Conservation (phyloP, 2,113 vertebrate species). For the Campylomormyrus tamandua region DNA sequence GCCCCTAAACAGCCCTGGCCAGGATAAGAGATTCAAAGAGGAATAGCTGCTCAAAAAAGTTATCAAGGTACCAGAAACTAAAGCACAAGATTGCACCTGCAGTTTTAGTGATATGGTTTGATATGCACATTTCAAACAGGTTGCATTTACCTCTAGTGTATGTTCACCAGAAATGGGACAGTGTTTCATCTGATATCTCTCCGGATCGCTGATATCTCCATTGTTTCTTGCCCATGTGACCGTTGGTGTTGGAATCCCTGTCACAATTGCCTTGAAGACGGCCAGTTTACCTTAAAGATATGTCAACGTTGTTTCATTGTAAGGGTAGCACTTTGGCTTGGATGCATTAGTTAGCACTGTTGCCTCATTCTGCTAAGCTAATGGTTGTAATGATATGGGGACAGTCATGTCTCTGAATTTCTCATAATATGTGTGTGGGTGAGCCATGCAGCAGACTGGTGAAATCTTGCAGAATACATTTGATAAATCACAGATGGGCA, state of each 20-base stretch:
- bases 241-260: slow-evolving; percentile 65
- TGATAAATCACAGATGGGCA: background rate
- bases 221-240: slow-evolving; percentile 64
- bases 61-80: background rate
- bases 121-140: background rate
- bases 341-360: background rate
- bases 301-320: background rate
- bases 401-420: background rate
- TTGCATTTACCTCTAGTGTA: slow-evolving; percentile 62
- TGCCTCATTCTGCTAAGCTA: background rate
- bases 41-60: background rate
- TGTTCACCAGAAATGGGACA: slow-evolving; percentile 55
- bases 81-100: background rate
- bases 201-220: slow-evolving; percentile 51
- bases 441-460: background rate
- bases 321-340: background rate
- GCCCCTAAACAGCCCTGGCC: too few relatives aligned
- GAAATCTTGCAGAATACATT: background rate
- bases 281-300: slow-evolving; percentile 62
- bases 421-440: background rate
- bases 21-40: background rate
- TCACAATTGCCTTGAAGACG: slow-evolving; percentile 67
- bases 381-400: too few relatives aligned
- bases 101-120: background rate
- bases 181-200: slow-evolving; percentile 60